phyloP scores from a whole-genome alignment of 1,140 invertebrate species.

The Lepidotrigona ventralis region DNA sequence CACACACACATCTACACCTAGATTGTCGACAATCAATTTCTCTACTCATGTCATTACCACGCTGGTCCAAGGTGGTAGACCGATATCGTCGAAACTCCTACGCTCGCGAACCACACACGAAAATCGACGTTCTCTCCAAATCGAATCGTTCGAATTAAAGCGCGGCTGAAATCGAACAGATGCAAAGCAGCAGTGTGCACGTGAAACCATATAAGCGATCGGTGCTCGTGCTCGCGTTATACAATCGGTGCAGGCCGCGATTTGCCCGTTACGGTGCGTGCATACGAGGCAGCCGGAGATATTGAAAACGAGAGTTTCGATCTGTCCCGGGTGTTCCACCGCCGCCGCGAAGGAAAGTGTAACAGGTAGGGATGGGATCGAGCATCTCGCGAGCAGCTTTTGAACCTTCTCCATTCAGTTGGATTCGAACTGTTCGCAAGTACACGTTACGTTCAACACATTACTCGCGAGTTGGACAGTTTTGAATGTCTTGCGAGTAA shows the following conservation, averaged over 20 bases:
- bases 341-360: slow-evolving; percentile 71
- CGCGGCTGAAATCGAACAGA: slow-evolving; percentile 5
- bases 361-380: slow-evolving; percentile 48
- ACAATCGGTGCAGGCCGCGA: slow-evolving; percentile 44
- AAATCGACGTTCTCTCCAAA: slow-evolving; percentile 10
- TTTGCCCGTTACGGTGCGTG: slow-evolving; percentile 47
- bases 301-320: slow-evolving; percentile 75
- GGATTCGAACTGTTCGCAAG: too few species aligned
- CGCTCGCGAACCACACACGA: background rate
- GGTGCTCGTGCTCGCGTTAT: slow-evolving; percentile 32
- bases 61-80: background rate
- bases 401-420: too few species aligned
- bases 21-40: background rate
- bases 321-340: slow-evolving; percentile 12
- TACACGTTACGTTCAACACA: too few species aligned
- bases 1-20: too few species aligned
- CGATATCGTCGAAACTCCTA: background rate
- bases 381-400: too few species aligned
- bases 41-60: background rate
- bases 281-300: slow-evolving; percentile 52
- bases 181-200: slow-evolving; percentile 22
- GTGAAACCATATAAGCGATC: slow-evolving; percentile 27
- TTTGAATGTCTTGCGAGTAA: too few species aligned
- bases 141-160: slow-evolving; percentile 27
- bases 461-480: too few species aligned